Evolutionary conservation across 92 coral and sea anemone genomes (phyloP).

Genomic region (Palythoa grandis): DNA sequence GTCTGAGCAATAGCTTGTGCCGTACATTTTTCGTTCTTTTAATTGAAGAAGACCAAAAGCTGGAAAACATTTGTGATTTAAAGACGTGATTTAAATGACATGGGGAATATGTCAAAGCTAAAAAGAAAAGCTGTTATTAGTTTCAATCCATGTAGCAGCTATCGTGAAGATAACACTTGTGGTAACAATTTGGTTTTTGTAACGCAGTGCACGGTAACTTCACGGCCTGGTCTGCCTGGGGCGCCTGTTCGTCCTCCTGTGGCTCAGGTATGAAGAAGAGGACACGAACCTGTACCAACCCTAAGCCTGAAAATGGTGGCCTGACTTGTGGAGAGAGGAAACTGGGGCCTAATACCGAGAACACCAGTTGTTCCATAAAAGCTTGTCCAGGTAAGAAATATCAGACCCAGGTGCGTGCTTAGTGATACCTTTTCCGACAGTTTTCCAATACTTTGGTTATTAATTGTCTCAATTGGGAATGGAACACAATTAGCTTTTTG

Average conservation of each 20-base stretch:
- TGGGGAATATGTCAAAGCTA: no score
- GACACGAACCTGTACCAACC: constrained; percentile 80
- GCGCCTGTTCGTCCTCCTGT: constrained; percentile 77
- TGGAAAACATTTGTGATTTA: no score
- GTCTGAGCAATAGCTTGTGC: no score
- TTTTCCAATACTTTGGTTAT: no score
- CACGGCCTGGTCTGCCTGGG: constrained; percentile 86
- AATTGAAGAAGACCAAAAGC: no score
- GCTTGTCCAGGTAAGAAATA: constrained; percentile 71
- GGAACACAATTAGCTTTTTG: no score
- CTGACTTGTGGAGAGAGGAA: constrained; percentile 74
- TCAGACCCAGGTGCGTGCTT: no score
- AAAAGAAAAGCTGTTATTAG: not conserved
- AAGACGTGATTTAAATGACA: no score
- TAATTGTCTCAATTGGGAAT: no score
- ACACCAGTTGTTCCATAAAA: constrained; percentile 58
- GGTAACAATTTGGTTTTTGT: not conserved
- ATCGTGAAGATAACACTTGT: not conserved
- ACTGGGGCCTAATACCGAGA: constrained; percentile 79
- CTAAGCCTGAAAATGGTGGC: constrained; percentile 87
- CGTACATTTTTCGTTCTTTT: no score
- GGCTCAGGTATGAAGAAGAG: constrained; percentile 78
- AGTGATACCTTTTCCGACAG: no score
- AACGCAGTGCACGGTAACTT: constrained; percentile 81
- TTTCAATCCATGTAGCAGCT: not conserved